A percentile compares a stretch with the other conserved stretches of the same genome.
phyloP scores from a whole-genome alignment of 2,113 vertebrate species.

The Proterorhinus semilunaris region DNA sequence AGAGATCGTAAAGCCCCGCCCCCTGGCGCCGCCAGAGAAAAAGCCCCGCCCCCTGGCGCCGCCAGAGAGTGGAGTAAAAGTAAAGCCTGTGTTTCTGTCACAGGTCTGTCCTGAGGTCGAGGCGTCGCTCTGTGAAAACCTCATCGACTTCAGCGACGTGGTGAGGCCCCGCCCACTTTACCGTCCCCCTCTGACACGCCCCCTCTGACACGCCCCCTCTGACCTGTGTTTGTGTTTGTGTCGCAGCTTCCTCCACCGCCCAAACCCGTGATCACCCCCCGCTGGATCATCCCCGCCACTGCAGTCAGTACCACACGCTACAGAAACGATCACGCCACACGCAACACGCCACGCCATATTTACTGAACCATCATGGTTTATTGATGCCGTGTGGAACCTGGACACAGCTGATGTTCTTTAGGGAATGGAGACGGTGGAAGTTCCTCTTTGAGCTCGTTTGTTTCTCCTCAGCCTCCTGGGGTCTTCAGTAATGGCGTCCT shows the following conservation, averaged over 20 bases:
- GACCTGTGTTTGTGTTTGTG: background rate
- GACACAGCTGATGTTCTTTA: too few relatives aligned
- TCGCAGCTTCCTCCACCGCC: conserved; percentile 69
- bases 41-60: too few relatives aligned
- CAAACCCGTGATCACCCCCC: conserved; percentile 81
- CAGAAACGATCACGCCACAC: too few relatives aligned
- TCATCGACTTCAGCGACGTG: conserved; percentile 90
- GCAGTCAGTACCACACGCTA: conserved; percentile 59
- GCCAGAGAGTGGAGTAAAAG: too few relatives aligned
- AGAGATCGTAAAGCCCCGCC: too few relatives aligned
- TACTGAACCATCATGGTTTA: too few relatives aligned
- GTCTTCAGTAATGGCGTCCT: conserved; percentile 82
- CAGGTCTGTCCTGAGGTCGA: conserved; percentile 83
- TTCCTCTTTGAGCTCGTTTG: too few relatives aligned
- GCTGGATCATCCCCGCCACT: conserved; percentile 90
- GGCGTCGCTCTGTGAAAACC: conserved; percentile 82
- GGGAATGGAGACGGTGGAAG: too few relatives aligned
- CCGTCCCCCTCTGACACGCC: background rate
- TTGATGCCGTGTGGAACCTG: too few relatives aligned
- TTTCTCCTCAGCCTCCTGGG: conserved; percentile 66
- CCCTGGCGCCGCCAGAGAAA: too few relatives aligned
- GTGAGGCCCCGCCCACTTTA: conserved; percentile 65
- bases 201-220: background rate
- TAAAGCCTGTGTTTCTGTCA: background rate
- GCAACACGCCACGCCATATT: too few relatives aligned